Evolutionary conservation across 2,797 vertebrate genomes (phyloP).

Genomic region (Cirrhinus molitorella): DNA sequence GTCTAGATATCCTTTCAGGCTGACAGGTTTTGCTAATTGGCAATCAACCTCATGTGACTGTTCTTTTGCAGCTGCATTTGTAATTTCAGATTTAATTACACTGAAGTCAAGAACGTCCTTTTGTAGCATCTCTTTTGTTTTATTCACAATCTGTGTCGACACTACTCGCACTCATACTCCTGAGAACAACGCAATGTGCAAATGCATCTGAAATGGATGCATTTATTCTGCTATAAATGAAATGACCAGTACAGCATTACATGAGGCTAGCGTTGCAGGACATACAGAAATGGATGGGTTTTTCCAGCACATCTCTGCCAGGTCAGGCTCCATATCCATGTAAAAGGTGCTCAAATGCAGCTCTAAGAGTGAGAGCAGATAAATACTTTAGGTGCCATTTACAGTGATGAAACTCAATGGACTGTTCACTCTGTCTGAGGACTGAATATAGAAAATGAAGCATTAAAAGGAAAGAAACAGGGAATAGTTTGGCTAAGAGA

Average conservation of each 20-base stretch:
- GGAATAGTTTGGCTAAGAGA: neutral
- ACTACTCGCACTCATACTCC: neutral
- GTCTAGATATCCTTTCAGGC: constrained; percentile 25
- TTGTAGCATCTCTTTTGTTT: neutral
- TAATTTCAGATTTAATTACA: constrained; percentile 6
- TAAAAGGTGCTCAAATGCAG: constrained; percentile 16
- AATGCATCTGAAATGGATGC: neutral
- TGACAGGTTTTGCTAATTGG: constrained; percentile 31
- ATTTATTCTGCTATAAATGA: neutral
- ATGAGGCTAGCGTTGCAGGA: neutral
- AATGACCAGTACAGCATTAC: neutral
- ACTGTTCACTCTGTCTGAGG: neutral
- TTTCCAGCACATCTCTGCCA: constrained; percentile 6
- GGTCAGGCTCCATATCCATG: constrained; percentile 19
- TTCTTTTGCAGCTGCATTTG: constrained; percentile 37
- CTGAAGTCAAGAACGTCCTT: neutral
- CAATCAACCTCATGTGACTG: constrained; percentile 44
- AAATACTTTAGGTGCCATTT: constrained; percentile 45
- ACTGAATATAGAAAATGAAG: neutral
- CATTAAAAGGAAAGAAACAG: neutral
- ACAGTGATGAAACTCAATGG: constrained; percentile 15
- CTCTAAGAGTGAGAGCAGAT: constrained; percentile 5
- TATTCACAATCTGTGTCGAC: neutral
- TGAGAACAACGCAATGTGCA: neutral
- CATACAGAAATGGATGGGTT: constrained; percentile 5